These are phyloP conservation scores for Hermodice carunculata DNA, from an alignment of 2,888 invertebrate species.

Conservation along the genomic window DNA sequence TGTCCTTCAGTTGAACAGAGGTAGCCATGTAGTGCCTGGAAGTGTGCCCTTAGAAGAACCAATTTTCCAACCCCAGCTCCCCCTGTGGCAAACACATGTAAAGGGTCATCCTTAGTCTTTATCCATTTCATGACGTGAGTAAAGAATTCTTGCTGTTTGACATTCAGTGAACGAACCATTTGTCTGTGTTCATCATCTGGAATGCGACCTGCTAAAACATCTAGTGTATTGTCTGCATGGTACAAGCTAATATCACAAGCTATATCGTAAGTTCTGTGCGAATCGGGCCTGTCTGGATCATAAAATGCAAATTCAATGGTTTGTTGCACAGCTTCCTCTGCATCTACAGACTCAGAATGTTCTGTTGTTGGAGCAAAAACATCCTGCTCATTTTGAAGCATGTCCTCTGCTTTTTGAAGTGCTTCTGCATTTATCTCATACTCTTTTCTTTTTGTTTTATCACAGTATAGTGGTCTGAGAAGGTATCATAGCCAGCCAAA, in stretches of 20 bases:
- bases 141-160: not conserved
- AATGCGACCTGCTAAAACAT: not conserved
- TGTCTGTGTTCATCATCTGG: not conserved
- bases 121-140: not conserved
- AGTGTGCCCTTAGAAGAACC: too few relatives aligned
- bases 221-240: not conserved
- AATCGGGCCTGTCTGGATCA: not conserved
- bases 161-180: not conserved
- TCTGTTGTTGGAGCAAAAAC: not conserved
- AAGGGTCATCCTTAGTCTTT: too few relatives aligned
- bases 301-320: not conserved
- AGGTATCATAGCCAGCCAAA: slow-evolving; percentile 14
- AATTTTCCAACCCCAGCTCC: too few relatives aligned
- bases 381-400: not conserved
- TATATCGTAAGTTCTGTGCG: not conserved
- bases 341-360: not conserved
- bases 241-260: not conserved
- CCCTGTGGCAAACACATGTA: too few relatives aligned
- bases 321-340: not conserved
- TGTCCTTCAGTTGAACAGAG: too few relatives aligned
- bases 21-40: too few relatives aligned
- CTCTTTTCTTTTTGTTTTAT: not conserved
- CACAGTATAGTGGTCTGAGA: not conserved
- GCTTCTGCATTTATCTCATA: not conserved
- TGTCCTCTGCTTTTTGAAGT: too few relatives aligned